phyloP scores from a whole-genome alignment of 1,140 invertebrate species.

The Helicoverpa zea region DNA sequence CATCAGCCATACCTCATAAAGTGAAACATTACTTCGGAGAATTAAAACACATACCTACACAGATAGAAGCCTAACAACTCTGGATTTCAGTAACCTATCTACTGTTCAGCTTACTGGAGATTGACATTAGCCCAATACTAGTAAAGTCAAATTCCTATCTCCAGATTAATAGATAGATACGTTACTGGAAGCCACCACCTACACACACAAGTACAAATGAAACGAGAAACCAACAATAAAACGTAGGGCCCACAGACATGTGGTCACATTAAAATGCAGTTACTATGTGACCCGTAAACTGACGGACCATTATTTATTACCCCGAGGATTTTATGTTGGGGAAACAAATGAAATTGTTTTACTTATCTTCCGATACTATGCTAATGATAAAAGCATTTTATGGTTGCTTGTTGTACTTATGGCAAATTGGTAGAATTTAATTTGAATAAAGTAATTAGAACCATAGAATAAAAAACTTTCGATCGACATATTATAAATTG shows the following conservation, averaged over 20 bases:
- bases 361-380: conserved; percentile 1
- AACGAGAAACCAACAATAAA: conserved; percentile 31
- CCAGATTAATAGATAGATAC: too few species aligned
- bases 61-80: background rate
- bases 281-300: conserved; percentile 54
- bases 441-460: too few species aligned
- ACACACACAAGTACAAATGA: background rate
- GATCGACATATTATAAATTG: too few species aligned
- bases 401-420: background rate
- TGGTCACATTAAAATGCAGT: conserved; percentile 61
- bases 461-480: too few species aligned
- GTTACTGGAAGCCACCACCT: too few species aligned
- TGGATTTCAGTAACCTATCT: too few species aligned
- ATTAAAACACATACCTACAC: background rate
- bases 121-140: too few species aligned
- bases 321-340: conserved; percentile 44
- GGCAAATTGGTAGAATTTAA: background rate
- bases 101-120: too few species aligned
- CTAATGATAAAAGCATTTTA: background rate
- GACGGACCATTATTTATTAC: conserved; percentile 54
- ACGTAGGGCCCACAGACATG: conserved; percentile 49
- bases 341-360: conserved; percentile 30
- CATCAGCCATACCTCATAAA: too few species aligned
- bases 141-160: too few species aligned
- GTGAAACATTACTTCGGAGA: background rate